Percentiles rank a stretch among this genome's conserved stretches.
Conservation (phyloP, 2,797 vertebrate genomes). For the Microctenopoma steveboyesi region DNA sequence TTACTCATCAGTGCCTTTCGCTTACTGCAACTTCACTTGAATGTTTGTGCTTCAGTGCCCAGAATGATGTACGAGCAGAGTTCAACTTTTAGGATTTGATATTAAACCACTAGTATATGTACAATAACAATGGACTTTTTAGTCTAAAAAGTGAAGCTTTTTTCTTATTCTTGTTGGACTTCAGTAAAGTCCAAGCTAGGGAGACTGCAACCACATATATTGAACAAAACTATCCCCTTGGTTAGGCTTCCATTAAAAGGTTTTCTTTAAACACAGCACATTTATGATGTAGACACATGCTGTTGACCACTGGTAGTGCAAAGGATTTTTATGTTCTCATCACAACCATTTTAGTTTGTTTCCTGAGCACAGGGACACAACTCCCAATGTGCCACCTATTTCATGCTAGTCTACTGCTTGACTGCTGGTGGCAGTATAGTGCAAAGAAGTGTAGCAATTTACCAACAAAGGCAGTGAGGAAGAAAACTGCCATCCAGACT, state of each 20-base stretch:
- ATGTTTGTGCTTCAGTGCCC: not conserved
- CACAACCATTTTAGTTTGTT: not conserved
- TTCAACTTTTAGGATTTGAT: not conserved
- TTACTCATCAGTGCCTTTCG: not conserved
- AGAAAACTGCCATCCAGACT: not conserved
- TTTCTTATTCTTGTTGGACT: too few species aligned
- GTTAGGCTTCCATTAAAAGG: not conserved
- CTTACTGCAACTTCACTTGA: not conserved
- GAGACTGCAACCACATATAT: not conserved
- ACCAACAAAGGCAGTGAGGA: not conserved
- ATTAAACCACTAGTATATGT: not conserved
- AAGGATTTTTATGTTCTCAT: not conserved
- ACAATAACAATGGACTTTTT: too few species aligned
- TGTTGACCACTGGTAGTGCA: not conserved
- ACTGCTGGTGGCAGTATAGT: not conserved
- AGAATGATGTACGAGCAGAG: not conserved
- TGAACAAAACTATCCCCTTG: not conserved
- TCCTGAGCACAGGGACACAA: not conserved
- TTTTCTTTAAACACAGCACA: not conserved
- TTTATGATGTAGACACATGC: not conserved
- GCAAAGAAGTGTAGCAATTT: not conserved
- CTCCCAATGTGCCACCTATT: slow-evolving; percentile 1
- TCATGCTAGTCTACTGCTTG: not conserved
- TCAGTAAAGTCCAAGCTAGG: too few species aligned
- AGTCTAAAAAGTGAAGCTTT: too few species aligned